Evolutionary conservation across 2,797 vertebrate genomes (phyloP), one percentile per base, ranked within the genome.

Genomic region (Acridotheres tristis): DNA sequence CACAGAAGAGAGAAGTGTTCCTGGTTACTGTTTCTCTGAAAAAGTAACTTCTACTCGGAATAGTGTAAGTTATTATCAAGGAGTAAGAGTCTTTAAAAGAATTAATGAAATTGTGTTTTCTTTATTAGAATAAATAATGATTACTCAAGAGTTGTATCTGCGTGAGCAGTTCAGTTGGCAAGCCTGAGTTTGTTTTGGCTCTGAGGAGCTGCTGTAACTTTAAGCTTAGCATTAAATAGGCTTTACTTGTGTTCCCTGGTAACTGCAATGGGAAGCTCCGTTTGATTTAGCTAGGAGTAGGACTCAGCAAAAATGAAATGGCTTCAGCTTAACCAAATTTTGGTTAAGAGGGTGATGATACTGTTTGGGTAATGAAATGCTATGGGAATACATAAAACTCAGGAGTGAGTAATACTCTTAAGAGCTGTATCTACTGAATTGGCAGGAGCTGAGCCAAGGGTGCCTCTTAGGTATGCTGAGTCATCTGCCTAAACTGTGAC

Each of bases 171-270:
- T 88, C 4, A 0, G 15, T 59, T 93, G 80, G 77, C 91, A 73
- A 54, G 57, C 58, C 66, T 19, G 26, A 21, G 66, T 95, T 97
- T 95, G 71, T 91, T 93, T 92, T 93, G 88, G 89, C 85, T 80
- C 34, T 4, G 80, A 74, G 61, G 45, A 94, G 32, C 67, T 77
- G 59, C 61, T 43, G 19, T 34, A 32, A 58, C 14, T 32, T 91
- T 88, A 79, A 69, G 78, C 74, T 82, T 76, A 88, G 74, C 27
- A 10, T 48, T 90, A 27, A 78, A 16, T 57, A 89, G 27, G 43
- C 23, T 62, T 90, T 82, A 3, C 40, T 90, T 10, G 6, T 69
- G 47, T 57, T 61, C 27, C 0, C 27, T 71, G 36, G 32, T 82
- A 77, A 71, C 72, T 71, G 69, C 1, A 4, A 34, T 51, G 84